A percentile compares a stretch with the other conserved stretches of the same genome.
Evolutionary conservation across 2,797 vertebrate species (phyloP).

Genomic region (Pseudocheirus occidentalis): DNA sequence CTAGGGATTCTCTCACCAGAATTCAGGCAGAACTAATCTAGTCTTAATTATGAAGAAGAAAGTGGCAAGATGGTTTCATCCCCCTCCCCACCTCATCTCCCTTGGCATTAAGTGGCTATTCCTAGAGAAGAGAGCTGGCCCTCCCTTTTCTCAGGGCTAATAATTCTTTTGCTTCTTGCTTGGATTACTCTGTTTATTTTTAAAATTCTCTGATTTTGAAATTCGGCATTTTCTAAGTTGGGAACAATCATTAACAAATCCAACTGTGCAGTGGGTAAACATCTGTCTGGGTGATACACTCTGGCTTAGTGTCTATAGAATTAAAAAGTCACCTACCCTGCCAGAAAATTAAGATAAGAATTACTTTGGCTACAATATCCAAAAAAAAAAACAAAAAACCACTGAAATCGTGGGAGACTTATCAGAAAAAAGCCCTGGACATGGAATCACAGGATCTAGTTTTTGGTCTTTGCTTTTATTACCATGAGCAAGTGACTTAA

Average conservation of each 20-base stretch:
- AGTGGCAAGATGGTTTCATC: no score
- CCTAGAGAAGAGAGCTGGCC: fast-evolving
- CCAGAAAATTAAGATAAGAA: not conserved
- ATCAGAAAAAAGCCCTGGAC: not conserved
- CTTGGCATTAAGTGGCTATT: fast-evolving
- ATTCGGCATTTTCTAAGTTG: not conserved
- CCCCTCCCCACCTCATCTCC: not conserved
- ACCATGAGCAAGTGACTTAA: not conserved
- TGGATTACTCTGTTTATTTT: not conserved
- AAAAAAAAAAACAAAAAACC: no score
- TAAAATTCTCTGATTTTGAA: not conserved
- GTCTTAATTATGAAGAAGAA: fast-evolving
- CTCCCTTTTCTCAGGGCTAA: not conserved
- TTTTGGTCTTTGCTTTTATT: not conserved
- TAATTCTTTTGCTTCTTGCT: not conserved
- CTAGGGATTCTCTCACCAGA: fast-evolving
- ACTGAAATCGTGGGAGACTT: fast-evolving
- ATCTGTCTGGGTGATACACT: not conserved
- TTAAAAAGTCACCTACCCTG: not conserved
- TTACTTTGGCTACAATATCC: not conserved
- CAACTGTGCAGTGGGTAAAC: not conserved
- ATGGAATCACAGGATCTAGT: not conserved
- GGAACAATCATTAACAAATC: fast-evolving
- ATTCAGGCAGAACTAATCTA: not conserved
- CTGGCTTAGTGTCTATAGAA: not conserved